Evolutionary conservation across 35 echinoderm and acorn worm species (phyloP).

Genomic region (Chiridota heheva): DNA sequence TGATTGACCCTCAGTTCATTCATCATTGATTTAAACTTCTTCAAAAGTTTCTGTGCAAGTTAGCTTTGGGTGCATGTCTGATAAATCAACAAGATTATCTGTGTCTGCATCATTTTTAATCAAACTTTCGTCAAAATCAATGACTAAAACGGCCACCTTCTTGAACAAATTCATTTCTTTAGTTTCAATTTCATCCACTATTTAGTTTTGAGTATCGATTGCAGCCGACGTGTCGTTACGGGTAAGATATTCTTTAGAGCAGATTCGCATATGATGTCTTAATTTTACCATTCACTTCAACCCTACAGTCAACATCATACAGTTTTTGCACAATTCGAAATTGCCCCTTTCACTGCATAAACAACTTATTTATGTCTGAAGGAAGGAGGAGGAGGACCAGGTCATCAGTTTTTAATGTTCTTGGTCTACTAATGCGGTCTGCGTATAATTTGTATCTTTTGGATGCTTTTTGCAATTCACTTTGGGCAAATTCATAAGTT

Average conservation of each 20-base stretch:
- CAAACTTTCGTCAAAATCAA: too few species aligned
- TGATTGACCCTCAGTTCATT: background rate
- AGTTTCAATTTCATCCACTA: background rate
- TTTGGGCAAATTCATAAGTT: constrained; percentile 8
- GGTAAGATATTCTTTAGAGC: background rate
- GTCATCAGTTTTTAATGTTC: background rate
- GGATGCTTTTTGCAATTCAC: background rate
- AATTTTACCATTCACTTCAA: background rate
- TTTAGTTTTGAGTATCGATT: too few species aligned
- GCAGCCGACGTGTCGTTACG: too few species aligned
- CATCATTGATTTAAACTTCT: background rate
- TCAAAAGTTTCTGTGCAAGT: background rate
- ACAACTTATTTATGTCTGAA: too few species aligned
- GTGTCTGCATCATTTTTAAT: background rate
- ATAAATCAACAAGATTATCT: background rate
- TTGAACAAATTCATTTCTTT: background rate
- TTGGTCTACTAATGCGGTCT: background rate
- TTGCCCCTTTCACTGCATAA: background rate
- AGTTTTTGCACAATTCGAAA: background rate
- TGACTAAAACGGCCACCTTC: too few species aligned
- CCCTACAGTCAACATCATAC: background rate
- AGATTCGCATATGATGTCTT: background rate
- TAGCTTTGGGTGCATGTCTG: background rate
- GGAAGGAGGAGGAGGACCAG: background rate
- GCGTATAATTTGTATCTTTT: background rate